phyloP scores from a whole-genome alignment of 2,888 invertebrate genomes.

The Epinotia nisella region DNA sequence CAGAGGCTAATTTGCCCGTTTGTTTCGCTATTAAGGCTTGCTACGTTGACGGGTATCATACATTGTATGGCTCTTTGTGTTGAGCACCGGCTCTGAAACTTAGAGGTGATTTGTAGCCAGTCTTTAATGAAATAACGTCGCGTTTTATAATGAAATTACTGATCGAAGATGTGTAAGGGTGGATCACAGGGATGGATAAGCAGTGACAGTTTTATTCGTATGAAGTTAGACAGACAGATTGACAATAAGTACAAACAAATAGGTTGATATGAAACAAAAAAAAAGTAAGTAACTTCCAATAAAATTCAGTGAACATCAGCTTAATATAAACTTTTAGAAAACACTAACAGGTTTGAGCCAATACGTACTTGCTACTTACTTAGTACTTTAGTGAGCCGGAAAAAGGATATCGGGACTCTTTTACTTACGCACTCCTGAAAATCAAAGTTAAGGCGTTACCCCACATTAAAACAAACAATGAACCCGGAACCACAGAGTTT shows the following conservation, averaged over 20 bases:
- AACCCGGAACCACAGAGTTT: conserved; percentile 22
- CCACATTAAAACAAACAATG: conserved; percentile 30
- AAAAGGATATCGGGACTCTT: conserved; percentile 3
- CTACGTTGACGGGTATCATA: conserved; percentile 58
- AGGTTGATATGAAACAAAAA: too few species aligned
- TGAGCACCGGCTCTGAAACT: conserved; percentile 14
- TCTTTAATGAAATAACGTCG: not conserved
- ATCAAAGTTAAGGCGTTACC: conserved; percentile 2
- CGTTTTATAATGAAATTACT: not conserved
- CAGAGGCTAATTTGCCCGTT: conserved; percentile 81
- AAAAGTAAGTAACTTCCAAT: too few species aligned
- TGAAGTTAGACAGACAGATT: conserved; percentile 5
- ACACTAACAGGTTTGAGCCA: not conserved
- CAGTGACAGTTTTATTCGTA: conserved; percentile 24
- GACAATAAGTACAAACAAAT: not conserved
- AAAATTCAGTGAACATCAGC: too few species aligned
- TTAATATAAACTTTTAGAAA: not conserved
- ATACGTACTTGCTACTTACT: conserved; percentile 1
- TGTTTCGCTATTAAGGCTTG: conserved; percentile 77
- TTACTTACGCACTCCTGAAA: not conserved
- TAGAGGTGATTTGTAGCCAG: conserved; percentile 10
- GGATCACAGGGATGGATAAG: too few species aligned
- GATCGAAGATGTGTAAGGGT: conserved; percentile 11
- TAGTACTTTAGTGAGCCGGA: not conserved
- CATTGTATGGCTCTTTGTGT: conserved; percentile 55